A percentile compares a stretch with the other conserved stretches of the same genome.
phyloP scores from a whole-genome alignment of 2,888 invertebrate species.

The Heliconius charithonia region DNA sequence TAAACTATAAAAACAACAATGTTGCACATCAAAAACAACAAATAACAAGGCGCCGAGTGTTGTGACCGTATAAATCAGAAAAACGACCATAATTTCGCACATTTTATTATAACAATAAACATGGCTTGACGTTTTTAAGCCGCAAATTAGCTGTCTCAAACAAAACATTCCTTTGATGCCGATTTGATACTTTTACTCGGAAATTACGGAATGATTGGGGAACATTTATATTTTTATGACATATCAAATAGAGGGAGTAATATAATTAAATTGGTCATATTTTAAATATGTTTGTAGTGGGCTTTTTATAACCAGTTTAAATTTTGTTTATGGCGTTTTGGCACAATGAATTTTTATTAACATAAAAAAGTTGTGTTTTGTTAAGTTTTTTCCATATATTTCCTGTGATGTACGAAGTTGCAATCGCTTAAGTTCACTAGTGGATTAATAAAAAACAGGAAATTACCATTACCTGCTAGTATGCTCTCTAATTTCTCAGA shows the following conservation, averaged over 20 bases:
- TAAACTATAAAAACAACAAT: slow-evolving; percentile 38
- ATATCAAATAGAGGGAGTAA: slow-evolving; percentile 27
- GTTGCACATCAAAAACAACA: slow-evolving; percentile 54
- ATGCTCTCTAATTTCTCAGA: too few species aligned
- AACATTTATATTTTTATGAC: slow-evolving; percentile 32
- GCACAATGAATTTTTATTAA: background rate
- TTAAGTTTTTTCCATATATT: background rate
- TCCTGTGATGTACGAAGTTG: background rate
- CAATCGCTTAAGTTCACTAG: background rate
- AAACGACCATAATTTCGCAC: slow-evolving; percentile 66
- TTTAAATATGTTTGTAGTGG: slow-evolving; percentile 12
- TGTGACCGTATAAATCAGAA: slow-evolving; percentile 61
- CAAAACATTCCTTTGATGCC: slow-evolving; percentile 66
- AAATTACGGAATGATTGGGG: slow-evolving; percentile 50
- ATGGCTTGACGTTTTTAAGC: slow-evolving; percentile 62
- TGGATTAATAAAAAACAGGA: too few species aligned
- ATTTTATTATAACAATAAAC: slow-evolving; percentile 76
- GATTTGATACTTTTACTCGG: slow-evolving; percentile 52
- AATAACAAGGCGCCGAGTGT: slow-evolving; percentile 56
- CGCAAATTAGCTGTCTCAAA: slow-evolving; percentile 65
- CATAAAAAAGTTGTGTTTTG: background rate
- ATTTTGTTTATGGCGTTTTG: slow-evolving; percentile 22
- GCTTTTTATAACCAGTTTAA: background rate
- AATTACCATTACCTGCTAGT: too few species aligned
- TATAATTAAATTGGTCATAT: slow-evolving; percentile 20